A percentile compares a stretch with the other conserved stretches of the same genome.
These are phyloP conservation scores for Holcopasites calliopsidis DNA, from an alignment of 1,140 invertebrate species.

Conservation along the genomic window DNA sequence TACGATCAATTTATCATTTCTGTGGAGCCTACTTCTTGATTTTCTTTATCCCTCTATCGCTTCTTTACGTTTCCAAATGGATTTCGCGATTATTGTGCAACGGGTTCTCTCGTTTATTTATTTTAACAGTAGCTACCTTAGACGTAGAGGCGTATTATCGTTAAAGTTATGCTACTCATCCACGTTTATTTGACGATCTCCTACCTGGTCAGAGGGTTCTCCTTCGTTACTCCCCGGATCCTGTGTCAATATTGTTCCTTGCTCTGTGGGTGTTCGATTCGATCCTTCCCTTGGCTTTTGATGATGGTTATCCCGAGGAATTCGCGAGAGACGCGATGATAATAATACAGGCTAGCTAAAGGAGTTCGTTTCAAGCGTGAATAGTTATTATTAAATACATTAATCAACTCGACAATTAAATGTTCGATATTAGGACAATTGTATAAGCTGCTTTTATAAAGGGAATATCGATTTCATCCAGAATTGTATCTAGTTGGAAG, in stretches of 20 bases:
- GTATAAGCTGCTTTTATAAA: no score
- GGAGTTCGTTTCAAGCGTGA: not conserved
- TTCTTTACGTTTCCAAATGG: conserved; percentile 20
- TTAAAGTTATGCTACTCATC: conserved; percentile 19
- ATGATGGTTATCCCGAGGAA: not conserved
- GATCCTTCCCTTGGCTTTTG: conserved; percentile 41
- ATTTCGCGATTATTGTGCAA: conserved; percentile 13
- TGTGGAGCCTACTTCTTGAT: conserved; percentile 14
- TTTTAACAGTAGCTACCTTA: conserved; percentile 13
- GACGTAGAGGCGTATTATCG: conserved; percentile 43
- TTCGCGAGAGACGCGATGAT: conserved; percentile 35
- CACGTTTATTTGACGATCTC: not conserved
- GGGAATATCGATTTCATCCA: no score
- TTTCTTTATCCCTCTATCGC: not conserved
- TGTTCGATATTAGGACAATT: no score
- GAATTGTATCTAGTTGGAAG: not conserved
- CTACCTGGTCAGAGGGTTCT: not conserved
- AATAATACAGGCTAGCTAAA: not conserved
- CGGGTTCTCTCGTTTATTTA: conserved; percentile 40
- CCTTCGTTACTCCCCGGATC: conserved; percentile 31
- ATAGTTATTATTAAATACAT: no score
- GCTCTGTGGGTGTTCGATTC: conserved; percentile 19
- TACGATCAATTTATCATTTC: conserved; percentile 46
- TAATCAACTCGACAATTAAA: no score
- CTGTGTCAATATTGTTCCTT: conserved; percentile 45